A percentile compares a stretch with the other conserved stretches of the same genome.
Conservation (phyloP, 2,888 invertebrate genomes). For the Leucophenga maculata region DNA sequence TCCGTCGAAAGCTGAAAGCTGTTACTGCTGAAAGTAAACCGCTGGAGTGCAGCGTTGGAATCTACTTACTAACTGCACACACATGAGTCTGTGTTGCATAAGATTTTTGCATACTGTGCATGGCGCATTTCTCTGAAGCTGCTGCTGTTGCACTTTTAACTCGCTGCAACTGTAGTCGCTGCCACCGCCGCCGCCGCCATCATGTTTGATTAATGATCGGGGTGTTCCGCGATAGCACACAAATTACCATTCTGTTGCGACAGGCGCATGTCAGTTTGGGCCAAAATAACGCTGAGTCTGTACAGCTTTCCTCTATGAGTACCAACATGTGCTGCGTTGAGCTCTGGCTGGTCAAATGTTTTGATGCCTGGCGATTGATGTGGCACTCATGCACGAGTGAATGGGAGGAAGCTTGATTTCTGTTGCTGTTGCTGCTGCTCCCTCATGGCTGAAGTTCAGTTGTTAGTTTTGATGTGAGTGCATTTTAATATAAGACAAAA, state of each 20-base stretch:
- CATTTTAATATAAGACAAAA: conserved; percentile 40
- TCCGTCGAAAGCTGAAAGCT: background rate
- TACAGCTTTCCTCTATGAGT: no score
- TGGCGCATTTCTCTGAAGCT: background rate
- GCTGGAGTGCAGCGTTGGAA: background rate
- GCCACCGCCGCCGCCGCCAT: conserved; percentile 26
- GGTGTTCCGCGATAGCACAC: conserved; percentile 57
- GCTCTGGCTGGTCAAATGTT: conserved; percentile 40
- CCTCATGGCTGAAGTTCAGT: conserved; percentile 22
- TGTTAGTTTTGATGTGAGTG: conserved; percentile 25
- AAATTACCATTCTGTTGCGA: conserved; percentile 62
- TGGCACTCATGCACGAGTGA: conserved; percentile 9
- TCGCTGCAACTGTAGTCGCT: background rate
- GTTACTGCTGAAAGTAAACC: conserved; percentile 18
- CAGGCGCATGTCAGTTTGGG: conserved; percentile 61
- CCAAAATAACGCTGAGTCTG: conserved; percentile 2
- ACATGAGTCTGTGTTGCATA: conserved; percentile 25
- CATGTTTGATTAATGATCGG: conserved; percentile 60
- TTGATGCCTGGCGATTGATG: conserved; percentile 33
- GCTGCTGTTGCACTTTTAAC: conserved; percentile 9
- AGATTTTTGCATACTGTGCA: conserved; percentile 24
- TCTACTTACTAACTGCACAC: background rate
- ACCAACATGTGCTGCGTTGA: background rate
- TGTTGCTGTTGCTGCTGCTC: conserved; percentile 5
- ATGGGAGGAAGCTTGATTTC: background rate